Conservation (phyloP, 2,888 invertebrate species). For the Luperina nickerlii region DNA sequence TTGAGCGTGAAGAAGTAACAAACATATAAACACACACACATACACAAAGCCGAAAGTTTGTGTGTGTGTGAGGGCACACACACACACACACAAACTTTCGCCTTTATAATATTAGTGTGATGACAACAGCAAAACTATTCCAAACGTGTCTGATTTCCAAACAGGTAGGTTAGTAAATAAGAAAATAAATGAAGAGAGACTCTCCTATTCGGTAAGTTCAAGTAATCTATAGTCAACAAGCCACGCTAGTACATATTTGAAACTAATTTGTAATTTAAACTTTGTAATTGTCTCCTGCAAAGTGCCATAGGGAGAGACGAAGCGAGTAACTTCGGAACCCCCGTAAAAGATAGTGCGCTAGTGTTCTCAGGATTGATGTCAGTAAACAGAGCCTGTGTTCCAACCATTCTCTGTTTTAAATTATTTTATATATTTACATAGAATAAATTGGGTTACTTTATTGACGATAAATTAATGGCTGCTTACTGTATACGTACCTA, state of each 20-base stretch:
- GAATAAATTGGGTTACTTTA: background rate
- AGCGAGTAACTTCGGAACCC: slow-evolving; percentile 15
- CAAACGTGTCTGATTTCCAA: background rate
- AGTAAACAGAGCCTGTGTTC: slow-evolving; percentile 16
- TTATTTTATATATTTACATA: background rate
- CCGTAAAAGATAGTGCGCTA: slow-evolving; percentile 32
- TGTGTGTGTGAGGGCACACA: no score
- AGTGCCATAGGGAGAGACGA: slow-evolving; percentile 39
- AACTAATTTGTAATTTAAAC: slow-evolving; percentile 62
- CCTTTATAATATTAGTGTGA: no score
- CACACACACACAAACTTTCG: no score
- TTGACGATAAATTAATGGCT: background rate
- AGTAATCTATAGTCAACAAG: slow-evolving; percentile 43
- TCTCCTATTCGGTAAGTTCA: background rate
- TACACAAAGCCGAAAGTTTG: no score
- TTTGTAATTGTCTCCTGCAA: slow-evolving; percentile 53
- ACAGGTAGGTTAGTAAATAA: background rate
- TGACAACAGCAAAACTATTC: background rate
- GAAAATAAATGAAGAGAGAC: slow-evolving; percentile 7
- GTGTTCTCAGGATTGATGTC: slow-evolving; percentile 18
- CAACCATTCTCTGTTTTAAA: background rate
- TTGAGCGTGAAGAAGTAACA: no score
- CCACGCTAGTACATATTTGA: slow-evolving; percentile 46
- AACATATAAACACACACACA: no score
- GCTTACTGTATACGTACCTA: background rate